Percentiles rank a stretch among this genome's conserved stretches.
These are phyloP conservation scores for Opisthocomus hoazin DNA, from an alignment of 2,113 vertebrate species.

Conservation along the genomic window DNA sequence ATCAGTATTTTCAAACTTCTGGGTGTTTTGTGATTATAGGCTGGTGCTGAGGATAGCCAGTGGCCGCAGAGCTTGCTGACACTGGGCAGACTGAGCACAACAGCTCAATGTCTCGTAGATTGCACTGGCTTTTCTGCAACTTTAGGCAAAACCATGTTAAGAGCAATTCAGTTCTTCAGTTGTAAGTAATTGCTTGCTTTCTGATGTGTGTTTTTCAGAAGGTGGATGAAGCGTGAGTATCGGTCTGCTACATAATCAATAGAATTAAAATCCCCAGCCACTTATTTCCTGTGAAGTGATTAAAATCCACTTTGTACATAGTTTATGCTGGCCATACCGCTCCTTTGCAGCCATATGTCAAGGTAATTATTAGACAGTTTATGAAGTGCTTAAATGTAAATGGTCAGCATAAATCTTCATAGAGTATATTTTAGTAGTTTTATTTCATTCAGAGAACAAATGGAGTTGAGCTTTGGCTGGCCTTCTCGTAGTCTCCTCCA, in stretches of 20 bases:
- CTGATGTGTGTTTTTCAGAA: not conserved
- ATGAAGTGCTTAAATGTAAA: slow-evolving; percentile 29
- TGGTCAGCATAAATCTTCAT: slow-evolving; percentile 15
- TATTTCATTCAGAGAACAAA: not conserved
- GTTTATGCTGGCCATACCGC: not conserved
- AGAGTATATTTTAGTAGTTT: not conserved
- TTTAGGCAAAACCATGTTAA: not conserved
- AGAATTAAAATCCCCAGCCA: slow-evolving; percentile 33
- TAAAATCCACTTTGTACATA: slow-evolving; percentile 27
- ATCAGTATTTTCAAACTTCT: not conserved
- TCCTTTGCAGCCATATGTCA: slow-evolving; percentile 1
- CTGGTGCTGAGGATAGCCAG: not conserved
- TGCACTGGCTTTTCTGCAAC: not conserved
- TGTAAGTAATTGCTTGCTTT: not conserved
- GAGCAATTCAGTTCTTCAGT: not conserved
- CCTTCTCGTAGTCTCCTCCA: fast-evolving
- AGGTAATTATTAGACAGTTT: slow-evolving; percentile 35
- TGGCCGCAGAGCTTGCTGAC: not conserved
- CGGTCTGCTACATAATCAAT: slow-evolving; percentile 11
- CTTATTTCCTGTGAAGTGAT: slow-evolving; percentile 42
- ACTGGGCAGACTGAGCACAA: not conserved
- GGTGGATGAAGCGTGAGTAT: not conserved
- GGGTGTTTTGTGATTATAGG: not conserved
- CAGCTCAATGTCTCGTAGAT: not conserved
- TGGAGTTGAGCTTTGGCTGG: not conserved